Base-by-base conservation (phyloP, 1,140 invertebrate genomes). In the Scaptomyza graminum region DNA sequence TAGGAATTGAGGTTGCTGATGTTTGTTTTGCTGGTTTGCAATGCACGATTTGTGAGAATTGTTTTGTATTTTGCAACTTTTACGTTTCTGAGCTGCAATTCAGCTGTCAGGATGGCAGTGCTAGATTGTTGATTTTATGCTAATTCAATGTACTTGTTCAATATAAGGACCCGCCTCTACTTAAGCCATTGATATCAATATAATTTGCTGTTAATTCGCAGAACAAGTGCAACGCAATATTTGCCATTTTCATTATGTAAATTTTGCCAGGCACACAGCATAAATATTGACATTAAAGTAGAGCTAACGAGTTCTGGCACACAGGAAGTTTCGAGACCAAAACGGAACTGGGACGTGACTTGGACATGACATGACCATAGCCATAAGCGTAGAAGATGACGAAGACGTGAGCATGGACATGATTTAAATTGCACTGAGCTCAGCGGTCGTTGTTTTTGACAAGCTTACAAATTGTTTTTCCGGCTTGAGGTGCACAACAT, bases 401-500 rank as follows among this genome's bases (percentile, higher is more conserved):
- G 51, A 59, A 9, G 55, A 46, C 18, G 16, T 39, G 57, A 34
- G 12, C 44, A 13, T 62, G 22, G 60, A 51, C 34, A 41, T 37
- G 60, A n/a, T 5, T n/a, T 41, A 8, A 51, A 47, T 41, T 46
- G 39, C 66, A 31, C 41, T 31, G 18, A 41, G 39, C 51, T 37
- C 7, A 43, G 57, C 31, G 65, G 50, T 72, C 66, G 74, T 78
- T 87, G 83, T 70, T 82, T 87, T 73, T 87, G 82, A 87, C 82
- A 88, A 76, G 78, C 83, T 76, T 87, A 88, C 82, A 87, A 87
- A 87, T 87, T 87, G 83, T 82, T 87, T 87, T 81, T 74, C 82
- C 65, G 71, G 78, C 83, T 87, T 85, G 83, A 82, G 82, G 82
- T 87, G 67, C 67, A 87, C 67, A 87, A 83, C 82, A 88, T 83